phyloP scores from a whole-genome alignment of 2,797 vertebrate genomes.

The Gorsachius magnificus region DNA sequence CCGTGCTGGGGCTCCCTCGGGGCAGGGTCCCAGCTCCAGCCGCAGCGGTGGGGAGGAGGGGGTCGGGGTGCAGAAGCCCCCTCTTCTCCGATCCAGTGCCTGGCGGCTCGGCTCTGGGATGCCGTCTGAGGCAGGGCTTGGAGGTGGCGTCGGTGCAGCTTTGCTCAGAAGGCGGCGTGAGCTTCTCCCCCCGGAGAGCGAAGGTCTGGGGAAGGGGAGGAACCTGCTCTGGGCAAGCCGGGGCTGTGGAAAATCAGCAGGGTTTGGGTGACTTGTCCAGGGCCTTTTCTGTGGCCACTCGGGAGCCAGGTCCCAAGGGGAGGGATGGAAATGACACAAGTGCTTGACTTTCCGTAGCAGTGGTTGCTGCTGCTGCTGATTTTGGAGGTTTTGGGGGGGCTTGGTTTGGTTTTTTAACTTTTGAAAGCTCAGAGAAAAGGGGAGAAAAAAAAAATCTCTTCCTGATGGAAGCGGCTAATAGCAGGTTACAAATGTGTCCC shows the following conservation, averaged over 20 bases:
- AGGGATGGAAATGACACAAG: neutral
- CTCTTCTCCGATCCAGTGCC: neutral
- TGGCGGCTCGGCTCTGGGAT: accelerated
- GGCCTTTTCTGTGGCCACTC: neutral
- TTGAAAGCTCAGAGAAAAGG: conserved; percentile 2
- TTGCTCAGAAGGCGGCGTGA: too few species aligned
- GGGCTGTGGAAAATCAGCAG: too few species aligned
- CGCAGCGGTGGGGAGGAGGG: neutral
- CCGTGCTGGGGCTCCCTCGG: accelerated
- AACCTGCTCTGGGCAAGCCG: neutral
- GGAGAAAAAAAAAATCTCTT: neutral
- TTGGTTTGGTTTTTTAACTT: neutral
- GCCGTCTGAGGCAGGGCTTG: neutral
- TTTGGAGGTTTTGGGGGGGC: neutral
- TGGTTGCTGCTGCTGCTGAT: neutral
- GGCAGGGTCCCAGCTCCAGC: neutral
- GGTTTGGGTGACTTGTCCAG: neutral
- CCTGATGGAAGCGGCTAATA: neutral
- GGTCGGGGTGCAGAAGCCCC: accelerated
- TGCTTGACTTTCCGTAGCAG: neutral
- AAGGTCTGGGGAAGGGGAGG: neutral
- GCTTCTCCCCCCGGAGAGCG: neutral
- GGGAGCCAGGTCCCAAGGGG: too few species aligned
- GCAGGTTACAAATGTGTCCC: conserved; percentile 7
- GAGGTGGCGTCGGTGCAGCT: accelerated